A percentile compares a stretch with the other conserved stretches of the same genome.
Conservation (phyloP, 2,113 vertebrate species). For the Tauraco erythrolophus region DNA sequence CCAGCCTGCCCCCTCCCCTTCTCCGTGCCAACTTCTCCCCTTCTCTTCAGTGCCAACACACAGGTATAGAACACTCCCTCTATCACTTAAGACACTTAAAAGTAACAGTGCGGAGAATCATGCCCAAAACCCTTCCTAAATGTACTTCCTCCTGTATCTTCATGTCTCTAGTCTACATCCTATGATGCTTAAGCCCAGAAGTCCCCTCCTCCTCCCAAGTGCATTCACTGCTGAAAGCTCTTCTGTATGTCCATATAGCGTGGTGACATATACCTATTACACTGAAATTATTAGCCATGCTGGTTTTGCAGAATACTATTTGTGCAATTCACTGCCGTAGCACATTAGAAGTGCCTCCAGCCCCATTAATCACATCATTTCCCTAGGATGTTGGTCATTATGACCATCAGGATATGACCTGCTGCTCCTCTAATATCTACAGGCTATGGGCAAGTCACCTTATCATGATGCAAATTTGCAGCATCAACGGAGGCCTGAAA, state of each 20-base stretch:
- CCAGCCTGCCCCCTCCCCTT: not conserved
- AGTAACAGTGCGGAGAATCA: not conserved
- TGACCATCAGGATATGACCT: not conserved
- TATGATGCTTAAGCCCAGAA: not conserved
- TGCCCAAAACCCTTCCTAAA: not conserved
- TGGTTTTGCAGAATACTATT: not conserved
- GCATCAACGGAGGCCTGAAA: not conserved
- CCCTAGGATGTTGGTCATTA: not conserved
- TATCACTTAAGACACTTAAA: not conserved
- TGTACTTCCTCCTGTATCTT: not conserved
- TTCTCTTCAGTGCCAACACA: not conserved
- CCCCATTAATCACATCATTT: not conserved
- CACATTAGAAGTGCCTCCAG: not conserved
- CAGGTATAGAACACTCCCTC: not conserved
- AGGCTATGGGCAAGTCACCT: not conserved
- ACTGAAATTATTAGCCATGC: not conserved
- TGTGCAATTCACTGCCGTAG: not conserved
- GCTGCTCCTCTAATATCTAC: not conserved
- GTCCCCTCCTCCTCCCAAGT: not conserved
- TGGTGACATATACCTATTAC: not conserved
- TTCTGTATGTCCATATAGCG: not conserved
- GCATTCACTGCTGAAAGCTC: not conserved
- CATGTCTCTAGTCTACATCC: not conserved
- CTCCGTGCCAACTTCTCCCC: too few relatives aligned
- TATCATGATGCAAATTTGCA: accelerated